Evolutionary conservation across 2,888 invertebrate genomes (phyloP).

Genomic region (Aspidapion aeneum): DNA sequence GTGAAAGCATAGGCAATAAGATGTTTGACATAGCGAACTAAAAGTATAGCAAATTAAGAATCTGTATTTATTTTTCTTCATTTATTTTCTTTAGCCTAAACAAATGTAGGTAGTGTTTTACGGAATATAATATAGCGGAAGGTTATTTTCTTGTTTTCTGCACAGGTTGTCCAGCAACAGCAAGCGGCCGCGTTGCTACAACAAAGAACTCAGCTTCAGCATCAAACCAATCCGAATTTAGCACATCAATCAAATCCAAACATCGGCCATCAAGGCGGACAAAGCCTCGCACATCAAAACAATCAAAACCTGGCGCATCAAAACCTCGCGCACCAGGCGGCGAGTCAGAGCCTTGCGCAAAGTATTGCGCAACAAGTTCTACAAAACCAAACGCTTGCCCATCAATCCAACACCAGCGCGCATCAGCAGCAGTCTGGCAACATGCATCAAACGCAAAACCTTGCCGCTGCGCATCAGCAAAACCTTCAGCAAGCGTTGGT

Average conservation of each 20-base stretch:
- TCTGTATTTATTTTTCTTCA: no score
- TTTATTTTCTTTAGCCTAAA: no score
- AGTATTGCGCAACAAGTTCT: neutral
- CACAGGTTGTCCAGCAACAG: neutral
- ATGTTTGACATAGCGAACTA: no score
- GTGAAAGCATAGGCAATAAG: no score
- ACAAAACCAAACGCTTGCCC: neutral
- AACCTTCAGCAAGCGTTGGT: neutral
- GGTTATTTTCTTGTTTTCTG: no score
- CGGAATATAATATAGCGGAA: no score
- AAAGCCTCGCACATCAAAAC: neutral
- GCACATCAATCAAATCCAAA: neutral
- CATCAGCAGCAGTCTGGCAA: neutral
- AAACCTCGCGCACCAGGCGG: neutral
- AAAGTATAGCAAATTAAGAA: no score
- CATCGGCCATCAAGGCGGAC: neutral
- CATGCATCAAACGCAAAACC: neutral
- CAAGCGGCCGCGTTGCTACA: slow-evolving; percentile 1
- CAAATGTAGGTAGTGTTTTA: no score
- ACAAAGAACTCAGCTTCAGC: slow-evolving; percentile 5
- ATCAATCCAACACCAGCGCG: slow-evolving; percentile 5
- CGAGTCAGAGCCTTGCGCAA: neutral
- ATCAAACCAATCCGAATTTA: neutral
- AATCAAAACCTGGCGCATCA: neutral
- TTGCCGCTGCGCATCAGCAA: neutral